Percentiles rank a stretch among this genome's conserved stretches.
Conservation (phyloP, 2,113 vertebrate species). For the Corythoichthys intestinalis region DNA sequence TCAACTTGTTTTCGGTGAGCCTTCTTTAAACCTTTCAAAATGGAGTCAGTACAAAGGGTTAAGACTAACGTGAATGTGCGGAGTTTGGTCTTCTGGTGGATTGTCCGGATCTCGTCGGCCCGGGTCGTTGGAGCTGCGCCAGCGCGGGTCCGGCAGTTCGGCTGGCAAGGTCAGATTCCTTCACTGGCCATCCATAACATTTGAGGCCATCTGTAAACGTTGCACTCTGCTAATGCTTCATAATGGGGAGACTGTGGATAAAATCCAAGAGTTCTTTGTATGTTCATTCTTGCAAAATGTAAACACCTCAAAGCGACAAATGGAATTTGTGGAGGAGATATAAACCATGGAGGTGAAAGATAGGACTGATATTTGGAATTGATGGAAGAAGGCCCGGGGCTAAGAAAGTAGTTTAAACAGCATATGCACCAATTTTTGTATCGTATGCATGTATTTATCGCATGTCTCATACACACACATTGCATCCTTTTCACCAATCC, state of each 20-base stretch:
- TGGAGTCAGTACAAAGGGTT: too few species aligned
- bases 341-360: conserved; percentile 37
- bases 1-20: too few species aligned
- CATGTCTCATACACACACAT: conserved; percentile 20
- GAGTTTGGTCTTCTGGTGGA: too few species aligned
- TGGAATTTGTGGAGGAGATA: conserved; percentile 40
- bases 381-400: conserved; percentile 52
- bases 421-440: conserved; percentile 38
- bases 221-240: conserved; percentile 44
- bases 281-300: conserved; percentile 63
- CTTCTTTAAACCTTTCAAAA: too few species aligned
- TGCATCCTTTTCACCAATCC: conserved; percentile 54
- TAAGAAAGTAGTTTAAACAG: conserved; percentile 31
- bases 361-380: conserved; percentile 41
- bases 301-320: conserved; percentile 63
- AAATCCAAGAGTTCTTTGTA: conserved; percentile 61
- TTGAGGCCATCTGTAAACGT: not conserved
- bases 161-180: too few species aligned
- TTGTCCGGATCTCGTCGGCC: too few species aligned
- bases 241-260: conserved; percentile 41
- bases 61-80: too few species aligned
- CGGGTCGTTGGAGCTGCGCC: too few species aligned
- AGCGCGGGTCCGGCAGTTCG: too few species aligned
- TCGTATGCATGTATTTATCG: conserved; percentile 29
- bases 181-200: not conserved